Conservation (phyloP, 30 jellyfish, hydroid and myxozoan genomes). For the Mastigias papua region DNA sequence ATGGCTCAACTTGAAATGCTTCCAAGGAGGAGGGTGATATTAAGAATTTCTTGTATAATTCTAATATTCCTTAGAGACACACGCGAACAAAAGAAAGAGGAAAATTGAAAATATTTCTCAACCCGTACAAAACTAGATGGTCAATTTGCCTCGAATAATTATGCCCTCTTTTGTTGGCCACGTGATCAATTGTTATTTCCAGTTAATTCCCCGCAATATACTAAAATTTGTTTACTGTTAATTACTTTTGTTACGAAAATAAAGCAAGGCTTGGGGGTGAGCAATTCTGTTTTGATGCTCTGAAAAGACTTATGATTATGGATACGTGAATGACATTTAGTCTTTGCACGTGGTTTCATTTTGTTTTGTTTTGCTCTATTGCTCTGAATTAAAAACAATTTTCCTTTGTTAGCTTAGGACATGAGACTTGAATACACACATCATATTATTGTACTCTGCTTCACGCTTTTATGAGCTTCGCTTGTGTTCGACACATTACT, state of each 20-base stretch:
- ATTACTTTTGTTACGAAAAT: not conserved
- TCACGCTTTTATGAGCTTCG: constrained; percentile 70
- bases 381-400: constrained; percentile 71
- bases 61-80: too few species aligned
- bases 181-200: not conserved
- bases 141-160: not conserved
- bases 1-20: too few species aligned
- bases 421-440: constrained; percentile 26
- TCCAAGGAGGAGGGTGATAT: too few species aligned
- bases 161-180: not conserved
- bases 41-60: too few species aligned
- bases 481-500: constrained; percentile 41
- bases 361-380: constrained; percentile 68
- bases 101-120: too few species aligned
- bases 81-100: too few species aligned
- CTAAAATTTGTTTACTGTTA: not conserved
- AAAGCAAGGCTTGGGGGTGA: not conserved
- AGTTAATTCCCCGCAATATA: not conserved
- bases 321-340: constrained; percentile 19
- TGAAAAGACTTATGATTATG: not conserved
- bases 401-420: constrained; percentile 52
- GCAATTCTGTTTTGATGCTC: not conserved
- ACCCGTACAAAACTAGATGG: too few species aligned
- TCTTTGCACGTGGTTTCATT: constrained; percentile 59
- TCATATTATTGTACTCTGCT: constrained; percentile 48